phyloP scores from a whole-genome alignment of 2,888 invertebrate genomes.

The Coenonympha arcania region DNA sequence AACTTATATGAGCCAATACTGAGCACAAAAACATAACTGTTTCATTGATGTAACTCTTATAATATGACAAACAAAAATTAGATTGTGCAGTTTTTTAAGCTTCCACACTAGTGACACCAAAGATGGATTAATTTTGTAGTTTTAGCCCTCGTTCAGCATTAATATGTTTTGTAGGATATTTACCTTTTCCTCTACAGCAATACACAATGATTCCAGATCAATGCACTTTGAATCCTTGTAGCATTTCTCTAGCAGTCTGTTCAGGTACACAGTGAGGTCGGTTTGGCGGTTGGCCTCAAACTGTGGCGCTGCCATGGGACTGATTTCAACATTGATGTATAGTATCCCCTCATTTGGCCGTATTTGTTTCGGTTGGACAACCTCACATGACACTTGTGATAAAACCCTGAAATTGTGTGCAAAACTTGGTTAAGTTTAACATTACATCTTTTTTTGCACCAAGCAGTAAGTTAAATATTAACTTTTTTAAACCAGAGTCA shows the following conservation, averaged over 20 bases:
- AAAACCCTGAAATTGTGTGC: conserved; percentile 76
- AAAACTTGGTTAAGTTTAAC: not conserved
- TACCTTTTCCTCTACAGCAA: conserved; percentile 92
- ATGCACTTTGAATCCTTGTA: conserved; percentile 92
- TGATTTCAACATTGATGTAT: conserved; percentile 88
- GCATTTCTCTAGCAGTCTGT: conserved; percentile 88
- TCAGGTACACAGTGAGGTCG: conserved; percentile 81
- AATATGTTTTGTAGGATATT: conserved; percentile 3
- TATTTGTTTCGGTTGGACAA: conserved; percentile 86
- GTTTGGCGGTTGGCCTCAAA: conserved; percentile 85
- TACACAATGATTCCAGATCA: conserved; percentile 95
- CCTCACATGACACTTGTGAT: conserved; percentile 91
- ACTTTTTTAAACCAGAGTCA: too few relatives aligned
- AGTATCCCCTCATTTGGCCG: conserved; percentile 92
- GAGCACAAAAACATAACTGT: too few relatives aligned
- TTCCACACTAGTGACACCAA: too few relatives aligned
- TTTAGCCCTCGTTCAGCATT: too few relatives aligned
- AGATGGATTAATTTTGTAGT: too few relatives aligned
- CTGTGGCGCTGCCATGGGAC: conserved; percentile 88
- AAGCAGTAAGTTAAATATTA: too few relatives aligned
- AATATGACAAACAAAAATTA: too few relatives aligned
- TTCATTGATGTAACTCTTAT: too few relatives aligned
- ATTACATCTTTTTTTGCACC: not conserved
- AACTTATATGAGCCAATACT: too few relatives aligned
- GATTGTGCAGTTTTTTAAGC: too few relatives aligned